Percentiles rank a stretch among this genome's conserved stretches.
Evolutionary conservation across 2,888 invertebrate genomes (phyloP).

Genomic region (Bimastos eiseni): DNA sequence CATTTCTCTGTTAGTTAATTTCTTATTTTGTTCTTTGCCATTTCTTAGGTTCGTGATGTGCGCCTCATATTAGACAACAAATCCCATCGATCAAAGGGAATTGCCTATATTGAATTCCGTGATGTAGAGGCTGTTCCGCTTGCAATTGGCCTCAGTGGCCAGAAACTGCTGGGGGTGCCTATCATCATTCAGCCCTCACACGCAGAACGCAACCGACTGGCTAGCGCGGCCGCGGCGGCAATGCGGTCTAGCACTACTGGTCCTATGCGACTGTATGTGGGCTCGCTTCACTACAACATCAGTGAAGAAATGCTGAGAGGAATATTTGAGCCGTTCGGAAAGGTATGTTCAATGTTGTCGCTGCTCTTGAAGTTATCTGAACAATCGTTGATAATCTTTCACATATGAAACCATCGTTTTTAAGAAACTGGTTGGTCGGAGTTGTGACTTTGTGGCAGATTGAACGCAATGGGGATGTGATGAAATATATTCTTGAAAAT

Average conservation of each 20-base stretch:
- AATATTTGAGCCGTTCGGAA: conserved; percentile 98
- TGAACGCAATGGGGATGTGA: neutral
- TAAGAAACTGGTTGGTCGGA: neutral
- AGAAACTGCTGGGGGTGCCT: conserved; percentile 90
- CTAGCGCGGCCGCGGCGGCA: conserved; percentile 54
- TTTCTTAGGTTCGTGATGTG: conserved; percentile 79
- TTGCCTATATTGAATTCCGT: conserved; percentile 98
- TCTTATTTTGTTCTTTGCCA: neutral
- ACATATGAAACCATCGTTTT: neutral
- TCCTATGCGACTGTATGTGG: conserved; percentile 94
- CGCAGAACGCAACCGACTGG: conserved; percentile 72
- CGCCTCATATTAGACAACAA: conserved; percentile 97
- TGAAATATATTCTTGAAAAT: neutral
- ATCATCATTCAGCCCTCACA: conserved; percentile 85
- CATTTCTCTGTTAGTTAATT: neutral
- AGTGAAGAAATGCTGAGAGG: conserved; percentile 97
- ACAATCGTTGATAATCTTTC: neutral
- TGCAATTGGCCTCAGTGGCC: conserved; percentile 91
- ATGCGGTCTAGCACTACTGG: conserved; percentile 68
- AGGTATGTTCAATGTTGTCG: conserved; percentile 61
- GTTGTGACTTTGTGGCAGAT: no score
- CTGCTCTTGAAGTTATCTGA: neutral
- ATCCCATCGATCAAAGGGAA: conserved; percentile 96
- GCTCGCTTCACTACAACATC: conserved; percentile 95
- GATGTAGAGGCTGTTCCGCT: conserved; percentile 95